A percentile compares a stretch with the other conserved stretches of the same genome.
These are phyloP conservation scores for Mylabris sibirica DNA, from an alignment of 2,888 invertebrate genomes.

Conservation along the genomic window DNA sequence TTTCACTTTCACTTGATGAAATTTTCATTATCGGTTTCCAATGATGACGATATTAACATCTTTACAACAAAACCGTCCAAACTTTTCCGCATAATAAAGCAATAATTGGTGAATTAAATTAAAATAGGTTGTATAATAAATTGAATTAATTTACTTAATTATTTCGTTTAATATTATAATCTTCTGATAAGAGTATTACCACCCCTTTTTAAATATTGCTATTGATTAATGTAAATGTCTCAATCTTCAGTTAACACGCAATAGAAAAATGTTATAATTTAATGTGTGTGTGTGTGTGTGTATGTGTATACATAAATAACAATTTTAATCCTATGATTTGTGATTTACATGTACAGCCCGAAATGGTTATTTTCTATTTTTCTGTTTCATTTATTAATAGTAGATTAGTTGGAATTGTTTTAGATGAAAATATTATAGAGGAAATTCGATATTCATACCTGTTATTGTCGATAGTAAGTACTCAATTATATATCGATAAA, in stretches of 20 bases:
- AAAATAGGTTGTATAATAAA: not conserved
- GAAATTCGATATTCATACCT: not conserved
- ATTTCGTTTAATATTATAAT: not conserved
- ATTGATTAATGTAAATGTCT: constrained; percentile 8
- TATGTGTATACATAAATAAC: no score
- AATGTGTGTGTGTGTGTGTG: not conserved
- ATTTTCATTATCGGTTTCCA: no score
- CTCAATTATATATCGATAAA: not conserved
- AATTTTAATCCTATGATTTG: not conserved
- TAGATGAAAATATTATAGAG: not conserved
- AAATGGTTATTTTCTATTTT: not conserved
- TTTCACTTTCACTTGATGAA: not conserved
- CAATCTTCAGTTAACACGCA: not conserved
- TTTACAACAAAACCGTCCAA: not conserved
- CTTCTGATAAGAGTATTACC: not conserved
- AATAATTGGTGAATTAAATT: not conserved
- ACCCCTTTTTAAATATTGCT: not conserved
- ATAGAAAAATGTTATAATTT: not conserved
- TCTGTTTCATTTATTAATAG: not conserved
- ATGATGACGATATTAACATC: not conserved
- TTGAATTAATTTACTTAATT: not conserved
- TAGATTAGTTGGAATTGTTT: not conserved
- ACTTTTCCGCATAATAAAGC: not conserved
- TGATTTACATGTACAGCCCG: not conserved
- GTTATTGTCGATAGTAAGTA: not conserved